Evolutionary conservation across 2,888 invertebrate genomes (phyloP), one percentile per base, ranked within the genome.

Genomic region (Hoplodrina ambigua): DNA sequence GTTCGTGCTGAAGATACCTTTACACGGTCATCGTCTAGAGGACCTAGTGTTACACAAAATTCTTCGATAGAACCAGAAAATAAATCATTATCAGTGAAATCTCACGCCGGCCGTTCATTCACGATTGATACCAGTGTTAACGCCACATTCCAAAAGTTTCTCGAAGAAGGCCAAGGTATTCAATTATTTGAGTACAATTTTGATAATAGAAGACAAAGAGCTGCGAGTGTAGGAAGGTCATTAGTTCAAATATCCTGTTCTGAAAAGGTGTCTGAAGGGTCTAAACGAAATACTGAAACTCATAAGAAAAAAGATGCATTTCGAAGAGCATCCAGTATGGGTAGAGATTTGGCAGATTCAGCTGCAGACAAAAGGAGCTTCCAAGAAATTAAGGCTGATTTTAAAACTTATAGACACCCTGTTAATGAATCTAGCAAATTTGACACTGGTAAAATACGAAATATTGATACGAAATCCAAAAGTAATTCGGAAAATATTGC

Each of bases 81-180:
- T 41, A 90, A 90, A 30, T 86, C 75, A 41, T 69, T 91, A 58
- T 90, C 90, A 5, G 87, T 93, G 4, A 86, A 91, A 81, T 82
- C 88, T 8, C 83, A 90, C 58, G 78, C 85, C 7, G 92, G 92
- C 2, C 87, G 87, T 25, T 87, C 92, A n/a, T 93, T 95, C 75
- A 89, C 85, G 20, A 95, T 95, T 78, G 92, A 96, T 72, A 94
- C 94, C 4, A 95, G 94, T 82, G 88, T 94, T 15, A 92, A 90
- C 62, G 85, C 88, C 60, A 93, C 94, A 44, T 95, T 94, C 75
- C 94, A 94, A 87, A 86, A 88, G 65, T 86, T 86, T 44, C 61
- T 91, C 30, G 81, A 85, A 54, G 83, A 71, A 72, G 80, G 81
- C 4, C 87, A 88, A 71, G 87, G 86, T 58, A 84, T 87, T 54